These are phyloP conservation scores for Agelas oroides DNA, from an alignment of 37 sponge, comb jelly and placozoan genomes.

Conservation along the genomic window DNA sequence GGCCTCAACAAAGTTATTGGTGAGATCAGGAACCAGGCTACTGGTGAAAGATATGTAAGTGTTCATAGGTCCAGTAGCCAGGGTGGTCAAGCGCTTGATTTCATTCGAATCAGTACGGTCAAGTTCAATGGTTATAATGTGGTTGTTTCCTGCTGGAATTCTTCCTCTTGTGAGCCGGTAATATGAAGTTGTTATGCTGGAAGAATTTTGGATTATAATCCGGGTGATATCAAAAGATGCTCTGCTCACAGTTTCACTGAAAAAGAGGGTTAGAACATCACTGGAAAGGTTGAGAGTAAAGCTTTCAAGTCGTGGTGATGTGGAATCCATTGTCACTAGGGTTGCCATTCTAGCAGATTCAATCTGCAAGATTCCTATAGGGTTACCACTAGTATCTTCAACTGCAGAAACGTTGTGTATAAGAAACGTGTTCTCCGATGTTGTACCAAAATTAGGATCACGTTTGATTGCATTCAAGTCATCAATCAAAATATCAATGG, in stretches of 20 bases:
- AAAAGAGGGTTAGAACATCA: slow-evolving; percentile 66
- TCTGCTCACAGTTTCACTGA: slow-evolving; percentile 83
- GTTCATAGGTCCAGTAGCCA: slow-evolving; percentile 55
- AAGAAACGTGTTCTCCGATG: slow-evolving; percentile 73
- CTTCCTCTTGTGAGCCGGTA: slow-evolving; percentile 71
- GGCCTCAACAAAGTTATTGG: slow-evolving; percentile 41
- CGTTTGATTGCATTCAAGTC: slow-evolving; percentile 83
- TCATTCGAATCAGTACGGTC: slow-evolving; percentile 72
- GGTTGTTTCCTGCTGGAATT: slow-evolving; percentile 54
- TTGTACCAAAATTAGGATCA: slow-evolving; percentile 60
- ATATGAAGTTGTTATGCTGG: background rate
- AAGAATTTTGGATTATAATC: slow-evolving; percentile 68
- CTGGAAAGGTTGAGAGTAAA: slow-evolving; percentile 69
- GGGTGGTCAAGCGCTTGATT: slow-evolving; percentile 63
- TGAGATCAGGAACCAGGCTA: slow-evolving; percentile 72
- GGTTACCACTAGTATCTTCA: slow-evolving; percentile 72
- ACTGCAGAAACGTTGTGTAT: slow-evolving; percentile 61
- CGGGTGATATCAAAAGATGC: slow-evolving; percentile 31
- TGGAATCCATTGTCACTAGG: slow-evolving; percentile 57
- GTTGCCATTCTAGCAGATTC: slow-evolving; percentile 43
- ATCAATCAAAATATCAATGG: slow-evolving; percentile 56
- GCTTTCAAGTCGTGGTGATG: slow-evolving; percentile 55
- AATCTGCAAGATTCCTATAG: slow-evolving; percentile 26
- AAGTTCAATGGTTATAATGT: slow-evolving; percentile 65
- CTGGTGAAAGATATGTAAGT: slow-evolving; percentile 64